Evolutionary conservation across 1,140 invertebrate species (phyloP), one percentile per base, ranked within the genome.

Genomic region (Eumaeus atala): DNA sequence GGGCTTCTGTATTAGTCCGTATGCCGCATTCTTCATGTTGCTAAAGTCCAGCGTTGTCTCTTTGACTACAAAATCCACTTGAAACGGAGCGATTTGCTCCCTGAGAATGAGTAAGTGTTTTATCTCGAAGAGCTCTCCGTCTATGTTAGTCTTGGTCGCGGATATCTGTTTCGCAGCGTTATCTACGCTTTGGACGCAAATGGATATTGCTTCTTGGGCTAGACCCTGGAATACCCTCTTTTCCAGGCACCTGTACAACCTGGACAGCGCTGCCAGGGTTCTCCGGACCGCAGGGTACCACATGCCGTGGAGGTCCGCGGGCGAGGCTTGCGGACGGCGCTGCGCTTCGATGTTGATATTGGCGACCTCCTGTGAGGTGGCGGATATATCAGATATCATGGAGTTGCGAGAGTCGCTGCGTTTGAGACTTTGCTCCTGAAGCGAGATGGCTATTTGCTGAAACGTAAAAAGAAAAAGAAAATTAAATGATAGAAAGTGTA

Each of bases 61-160:
- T 79, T 96, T 95, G 0, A 97, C 91, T 0, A 96, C 94, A 71
- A 98, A 97, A 71, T 98, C 97, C 0, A 98, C 96, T 86, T 99
- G 97, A 78, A 99, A 99, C 0, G 98, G 98, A 0, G 97, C 96
- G 36, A 99, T 99, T 87, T 99, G 98, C 77, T 99, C 98, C 16
- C 98, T 84, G 0, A 99, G 85, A 50, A 99, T 99, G 3, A 99
- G 88, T 40, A 99, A 87, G 89, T 99, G 98, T 87, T 99, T 99
- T 34, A 99, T 97, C 84, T 99, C 93, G 87, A 99, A 99, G 7
- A 99, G 88, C 73, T 96, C 92, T 0, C 96, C 97, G 87, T 99
- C 97, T n/a, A 98, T 88, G 6, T 89, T 75, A 4, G 92, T 93
- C 87, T 92, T 81, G 47, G 88, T 91, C 0, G 86, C 64, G 1